Percentiles rank a stretch among this genome's conserved stretches.
Evolutionary conservation across 2,888 invertebrate genomes (phyloP).

Genomic region (Acleris laterana): DNA sequence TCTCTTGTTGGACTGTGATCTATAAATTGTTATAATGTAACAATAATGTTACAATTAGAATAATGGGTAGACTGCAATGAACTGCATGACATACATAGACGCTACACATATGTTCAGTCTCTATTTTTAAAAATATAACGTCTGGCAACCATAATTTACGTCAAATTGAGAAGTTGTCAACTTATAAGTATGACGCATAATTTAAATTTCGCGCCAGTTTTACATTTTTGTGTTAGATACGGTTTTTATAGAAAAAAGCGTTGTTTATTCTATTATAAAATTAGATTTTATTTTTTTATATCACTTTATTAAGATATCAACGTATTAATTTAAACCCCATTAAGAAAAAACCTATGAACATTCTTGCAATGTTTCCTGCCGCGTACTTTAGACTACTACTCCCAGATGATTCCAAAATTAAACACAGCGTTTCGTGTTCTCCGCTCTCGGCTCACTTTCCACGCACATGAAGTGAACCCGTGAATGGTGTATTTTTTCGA

Average conservation of each 20-base stretch:
- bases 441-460: slow-evolving; percentile 62
- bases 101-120: neutral
- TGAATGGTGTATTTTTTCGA: slow-evolving; percentile 45
- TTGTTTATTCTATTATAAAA: neutral
- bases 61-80: neutral
- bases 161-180: slow-evolving; percentile 2
- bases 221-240: neutral
- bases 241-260: neutral
- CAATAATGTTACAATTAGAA: no score
- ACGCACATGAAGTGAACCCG: slow-evolving; percentile 64
- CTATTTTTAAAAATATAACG: slow-evolving; percentile 18
- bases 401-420: slow-evolving; percentile 82
- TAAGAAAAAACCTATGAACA: slow-evolving; percentile 46
- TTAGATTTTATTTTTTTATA: neutral
- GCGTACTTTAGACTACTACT: slow-evolving; percentile 52
- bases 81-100: neutral
- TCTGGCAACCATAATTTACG: slow-evolving; percentile 17
- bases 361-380: slow-evolving; percentile 57
- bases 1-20: no score
- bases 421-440: slow-evolving; percentile 72
- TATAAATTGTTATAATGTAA: no score
- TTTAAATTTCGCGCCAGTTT: slow-evolving; percentile 24
- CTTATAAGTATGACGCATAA: neutral
- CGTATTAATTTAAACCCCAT: neutral
- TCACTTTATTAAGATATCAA: no score